Evolutionary conservation across 2,888 invertebrate genomes (phyloP).

Genomic region (Halictus ligatus): DNA sequence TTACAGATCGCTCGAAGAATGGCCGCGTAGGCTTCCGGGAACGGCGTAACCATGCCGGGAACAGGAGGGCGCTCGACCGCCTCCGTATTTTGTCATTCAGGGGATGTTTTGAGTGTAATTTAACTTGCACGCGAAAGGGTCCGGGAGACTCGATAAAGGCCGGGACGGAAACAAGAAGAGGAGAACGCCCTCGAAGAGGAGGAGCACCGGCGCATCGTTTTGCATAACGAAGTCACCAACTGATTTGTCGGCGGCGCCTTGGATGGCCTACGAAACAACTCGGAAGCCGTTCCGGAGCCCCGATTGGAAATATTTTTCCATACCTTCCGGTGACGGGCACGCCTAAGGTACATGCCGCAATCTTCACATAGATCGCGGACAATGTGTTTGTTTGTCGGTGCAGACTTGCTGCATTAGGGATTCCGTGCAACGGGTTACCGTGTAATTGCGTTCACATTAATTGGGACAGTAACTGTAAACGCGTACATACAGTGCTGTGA

Average conservation of each 20-base stretch:
- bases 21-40: constrained; percentile 20
- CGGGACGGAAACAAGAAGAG: not conserved
- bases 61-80: constrained; percentile 14
- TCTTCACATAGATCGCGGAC: not conserved
- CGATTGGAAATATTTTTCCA: constrained; percentile 47
- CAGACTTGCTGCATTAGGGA: not conserved
- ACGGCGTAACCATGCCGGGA: constrained; percentile 14
- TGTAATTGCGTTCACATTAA: not conserved
- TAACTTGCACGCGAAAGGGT: constrained; percentile 57
- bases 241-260: constrained; percentile 58
- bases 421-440: too few species aligned
- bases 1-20: constrained; percentile 46
- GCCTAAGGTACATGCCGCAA: constrained; percentile 34
- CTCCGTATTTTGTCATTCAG: constrained; percentile 58
- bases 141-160: not conserved
- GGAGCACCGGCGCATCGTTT: constrained; percentile 44
- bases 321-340: constrained; percentile 43
- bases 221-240: constrained; percentile 68
- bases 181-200: not conserved
- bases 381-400: not conserved
- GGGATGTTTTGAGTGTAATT: constrained; percentile 71
- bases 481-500: too few species aligned
- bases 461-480: not conserved
- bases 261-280: constrained; percentile 45
- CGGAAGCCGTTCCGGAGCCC: constrained; percentile 4